These are phyloP conservation scores for Erannis defoliaria DNA, from an alignment of 2,888 invertebrate species.

Conservation along the genomic window DNA sequence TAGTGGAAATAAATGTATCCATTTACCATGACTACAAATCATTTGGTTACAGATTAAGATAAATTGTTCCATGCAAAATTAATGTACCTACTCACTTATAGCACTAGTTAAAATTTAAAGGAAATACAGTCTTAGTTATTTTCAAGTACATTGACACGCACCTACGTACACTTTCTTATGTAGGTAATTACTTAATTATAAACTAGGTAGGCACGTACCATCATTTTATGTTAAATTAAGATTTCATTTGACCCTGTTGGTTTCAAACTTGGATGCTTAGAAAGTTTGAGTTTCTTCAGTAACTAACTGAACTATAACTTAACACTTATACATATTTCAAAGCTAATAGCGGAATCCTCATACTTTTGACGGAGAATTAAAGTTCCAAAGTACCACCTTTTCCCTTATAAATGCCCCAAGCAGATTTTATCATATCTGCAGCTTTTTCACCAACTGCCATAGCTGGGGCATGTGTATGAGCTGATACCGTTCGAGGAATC, in stretches of 20 bases:
- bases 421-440: constrained; percentile 87
- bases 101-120: background rate
- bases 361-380: background rate
- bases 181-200: no score
- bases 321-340: no score
- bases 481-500: constrained; percentile 88
- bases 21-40: no score
- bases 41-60: no score
- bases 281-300: background rate
- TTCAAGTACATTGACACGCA: no score
- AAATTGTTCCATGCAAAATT: no score
- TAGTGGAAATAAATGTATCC: no score
- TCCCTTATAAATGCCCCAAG: constrained; percentile 63
- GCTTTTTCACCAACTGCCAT: constrained; percentile 91
- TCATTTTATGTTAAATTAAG: background rate
- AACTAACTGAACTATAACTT: no score
- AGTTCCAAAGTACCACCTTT: background rate
- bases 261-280: background rate
- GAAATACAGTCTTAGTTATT: background rate
- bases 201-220: background rate
- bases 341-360: no score
- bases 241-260: background rate
- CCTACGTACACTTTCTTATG: no score
- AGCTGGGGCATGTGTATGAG: constrained; percentile 90
- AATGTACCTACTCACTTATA: background rate